Evolutionary conservation across 2,888 invertebrate species (phyloP).

Genomic region (Eilema depressum): DNA sequence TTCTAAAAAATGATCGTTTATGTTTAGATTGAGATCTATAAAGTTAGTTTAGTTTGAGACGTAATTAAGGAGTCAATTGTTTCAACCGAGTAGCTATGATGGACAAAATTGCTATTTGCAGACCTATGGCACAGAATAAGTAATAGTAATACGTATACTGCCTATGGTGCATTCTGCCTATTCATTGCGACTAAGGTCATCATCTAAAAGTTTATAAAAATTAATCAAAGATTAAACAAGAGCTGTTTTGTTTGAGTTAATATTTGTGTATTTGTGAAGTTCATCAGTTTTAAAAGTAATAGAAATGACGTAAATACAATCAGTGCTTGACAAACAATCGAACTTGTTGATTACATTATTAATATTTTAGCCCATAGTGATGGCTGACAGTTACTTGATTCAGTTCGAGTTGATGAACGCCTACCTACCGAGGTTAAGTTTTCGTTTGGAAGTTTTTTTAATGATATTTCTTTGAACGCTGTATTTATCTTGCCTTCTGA

Average conservation of each 20-base stretch:
- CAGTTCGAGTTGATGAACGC: not conserved
- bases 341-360: constrained; percentile 22
- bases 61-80: not conserved
- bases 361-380: constrained; percentile 11
- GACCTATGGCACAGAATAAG: not conserved
- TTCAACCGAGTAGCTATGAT: not conserved
- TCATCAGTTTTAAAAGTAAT: constrained; percentile 23
- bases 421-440: not conserved
- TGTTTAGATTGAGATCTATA: too few relatives aligned
- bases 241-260: constrained; percentile 25
- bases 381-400: not conserved
- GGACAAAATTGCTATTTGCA: not conserved
- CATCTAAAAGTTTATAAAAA: not conserved
- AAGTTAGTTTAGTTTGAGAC: not conserved
- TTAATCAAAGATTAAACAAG: constrained; percentile 6
- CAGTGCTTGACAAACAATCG: constrained; percentile 20
- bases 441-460: not conserved
- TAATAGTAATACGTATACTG: too few relatives aligned
- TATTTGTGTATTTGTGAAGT: constrained; percentile 29
- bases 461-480: not conserved
- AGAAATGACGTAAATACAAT: constrained; percentile 16
- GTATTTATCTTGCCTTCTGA: not conserved
- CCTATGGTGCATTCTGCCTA: too few relatives aligned
- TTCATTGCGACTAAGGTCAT: not conserved
- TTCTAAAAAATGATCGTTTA: not conserved